Base-by-base conservation (phyloP, 2,113 vertebrate species). In the Callorhinus ursinus region DNA sequence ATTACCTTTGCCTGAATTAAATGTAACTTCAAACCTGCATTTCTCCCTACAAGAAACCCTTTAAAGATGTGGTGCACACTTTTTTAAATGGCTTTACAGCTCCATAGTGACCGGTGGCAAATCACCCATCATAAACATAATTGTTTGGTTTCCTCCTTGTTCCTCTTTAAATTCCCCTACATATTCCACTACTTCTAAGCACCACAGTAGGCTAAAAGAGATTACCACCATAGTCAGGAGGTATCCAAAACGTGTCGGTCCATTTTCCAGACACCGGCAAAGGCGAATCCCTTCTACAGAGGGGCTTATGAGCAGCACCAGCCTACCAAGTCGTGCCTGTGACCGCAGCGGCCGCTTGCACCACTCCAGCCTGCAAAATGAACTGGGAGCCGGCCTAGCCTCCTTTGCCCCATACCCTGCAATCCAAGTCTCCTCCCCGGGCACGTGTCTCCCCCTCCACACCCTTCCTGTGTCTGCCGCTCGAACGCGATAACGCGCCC, bases 361-460 rank as follows among this genome's bases (percentile, higher is more conserved):
- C 61, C 53, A 33, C 51, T 31, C 51, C 72, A 24, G 36, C 84
- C 57, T 67, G 90, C 96, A 72, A 92, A 76, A 42, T 0, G 21
- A 63, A 21, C 69, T 15, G 51, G 13, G 33, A n/a, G 53, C 22
- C 10, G 53, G 88, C 77, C 69, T 9, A 13, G 79, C 26, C 57
- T n/a, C 26, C 84, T 14, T 1, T 0, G 80, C 57, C 65, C 51
- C 33, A 2, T 13, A 16, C 22, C 33, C 65, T 22, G n/a, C 72
- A 36, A 33, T 2, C 26, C 59, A 14, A 65, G 53, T 63, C 89
- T 63, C 79, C 71, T 39, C 69, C 71, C 63, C 0, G 26, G 39
- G 83, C 97, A 96, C 96, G 82, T 85, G 96, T 83, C 94, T 95
- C 33, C 21, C 76, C 12, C 28, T 51, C 83, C 94, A 90, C 88